Evolutionary conservation across 1,140 invertebrate species (phyloP).

Genomic region (Teleopsis dalmanni): DNA sequence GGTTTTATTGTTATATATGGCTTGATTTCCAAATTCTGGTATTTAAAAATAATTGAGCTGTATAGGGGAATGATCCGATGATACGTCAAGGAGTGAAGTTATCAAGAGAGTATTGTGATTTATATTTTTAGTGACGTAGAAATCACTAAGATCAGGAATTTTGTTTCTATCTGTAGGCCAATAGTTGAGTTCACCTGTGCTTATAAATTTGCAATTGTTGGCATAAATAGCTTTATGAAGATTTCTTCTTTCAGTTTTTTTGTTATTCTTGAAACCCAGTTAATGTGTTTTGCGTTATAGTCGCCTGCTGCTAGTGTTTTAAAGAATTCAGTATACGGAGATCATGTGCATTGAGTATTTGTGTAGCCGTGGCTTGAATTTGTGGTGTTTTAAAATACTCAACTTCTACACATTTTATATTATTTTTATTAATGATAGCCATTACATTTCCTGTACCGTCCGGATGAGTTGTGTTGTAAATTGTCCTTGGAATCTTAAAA

Average conservation of each 20-base stretch:
- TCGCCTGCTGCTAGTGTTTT: constrained; percentile 17
- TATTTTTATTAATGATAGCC: background rate
- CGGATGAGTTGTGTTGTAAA: background rate
- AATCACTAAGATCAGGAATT: constrained; percentile 30
- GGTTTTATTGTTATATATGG: no score
- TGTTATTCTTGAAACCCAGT: constrained; percentile 20
- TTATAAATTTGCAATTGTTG: background rate
- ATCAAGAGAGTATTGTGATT: background rate
- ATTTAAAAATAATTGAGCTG: no score
- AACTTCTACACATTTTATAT: background rate
- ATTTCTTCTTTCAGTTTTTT: background rate
- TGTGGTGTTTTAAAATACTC: background rate
- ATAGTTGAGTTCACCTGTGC: constrained; percentile 22
- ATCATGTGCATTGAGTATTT: background rate
- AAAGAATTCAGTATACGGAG: background rate
- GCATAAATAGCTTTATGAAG: background rate
- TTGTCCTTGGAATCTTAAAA: background rate
- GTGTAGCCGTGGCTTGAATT: background rate
- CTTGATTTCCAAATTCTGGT: no score
- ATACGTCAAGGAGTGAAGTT: background rate
- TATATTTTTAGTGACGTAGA: constrained; percentile 25
- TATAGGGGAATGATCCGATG: background rate
- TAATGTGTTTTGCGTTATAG: constrained; percentile 23
- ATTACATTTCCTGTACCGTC: background rate
- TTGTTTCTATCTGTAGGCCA: constrained; percentile 31